Evolutionary conservation across 1,140 invertebrate species (phyloP), one percentile per base, ranked within the genome.

Genomic region (Ips typographus): DNA sequence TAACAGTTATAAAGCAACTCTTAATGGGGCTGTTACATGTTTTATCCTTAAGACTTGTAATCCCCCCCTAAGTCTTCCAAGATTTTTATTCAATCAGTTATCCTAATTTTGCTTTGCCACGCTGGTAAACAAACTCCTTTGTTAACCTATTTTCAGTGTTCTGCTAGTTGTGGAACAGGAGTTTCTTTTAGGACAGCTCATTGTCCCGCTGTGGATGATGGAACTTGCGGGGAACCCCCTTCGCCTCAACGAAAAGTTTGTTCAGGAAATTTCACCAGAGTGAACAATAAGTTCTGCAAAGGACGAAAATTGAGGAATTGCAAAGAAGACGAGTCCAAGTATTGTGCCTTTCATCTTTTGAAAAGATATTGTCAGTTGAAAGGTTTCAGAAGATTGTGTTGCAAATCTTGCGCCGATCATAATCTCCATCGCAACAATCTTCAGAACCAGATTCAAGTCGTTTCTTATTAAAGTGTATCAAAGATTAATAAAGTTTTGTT

Each of bases 141-240:
- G 47, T 22, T 22, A 66, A 36, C 55, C 49, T 53, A 8, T 75
- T 71, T 82, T 2, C 77, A 94, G 92, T 95, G 93, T 81, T 93
- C 92, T 0, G 81, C 84, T 44, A 86, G 85, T 4, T 94, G 93
- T 82, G 92, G 91, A 0, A 81, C 83, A 61, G 93, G 93, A 0
- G 74, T 87, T 1, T 87, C 90, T 47, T 82, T 82, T 1, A 82
- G 91, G 6, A 82, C 83, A 4, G 85, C 92, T 1, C 80, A 82
- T 1, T 95, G 93, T 79, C 86, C 88, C 8, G 82, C 83, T 2
- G 59, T 80, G 3, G 74, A 83, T 55, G 82, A 80, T 36, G 77
- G 79, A 58, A 77, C 81, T 37, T 87, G 85, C 79, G 69, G 81
- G 56, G 65, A 82, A 76, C 61, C 73, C n/a, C 72, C 80, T 61